Conservation (phyloP, 64 coral and sea anemone genomes). For the Astreopora myriophthalma region DNA sequence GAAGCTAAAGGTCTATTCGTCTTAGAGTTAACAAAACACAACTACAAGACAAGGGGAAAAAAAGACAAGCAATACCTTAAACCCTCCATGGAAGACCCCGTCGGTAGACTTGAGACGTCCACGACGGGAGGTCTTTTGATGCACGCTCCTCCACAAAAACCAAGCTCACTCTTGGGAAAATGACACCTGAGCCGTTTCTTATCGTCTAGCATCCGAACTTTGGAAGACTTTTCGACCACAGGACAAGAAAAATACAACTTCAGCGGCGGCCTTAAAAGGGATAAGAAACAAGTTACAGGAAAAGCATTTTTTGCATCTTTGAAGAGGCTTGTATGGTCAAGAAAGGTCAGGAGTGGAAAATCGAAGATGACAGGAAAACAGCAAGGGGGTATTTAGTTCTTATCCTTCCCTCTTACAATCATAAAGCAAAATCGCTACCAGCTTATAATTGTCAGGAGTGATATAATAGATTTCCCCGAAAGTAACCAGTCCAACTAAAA, state of each 20-base stretch:
- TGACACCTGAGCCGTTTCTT: constrained; percentile 3
- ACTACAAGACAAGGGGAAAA: background rate
- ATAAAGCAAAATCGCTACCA: too few relatives aligned
- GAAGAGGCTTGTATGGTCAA: too few relatives aligned
- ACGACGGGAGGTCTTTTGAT: background rate
- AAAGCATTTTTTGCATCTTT: background rate
- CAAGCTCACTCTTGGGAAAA: constrained; percentile 13
- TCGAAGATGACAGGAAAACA: too few relatives aligned
- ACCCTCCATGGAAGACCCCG: background rate
- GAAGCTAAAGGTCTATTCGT: too few relatives aligned
- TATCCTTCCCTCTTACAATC: too few relatives aligned
- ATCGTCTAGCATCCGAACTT: constrained; percentile 1
- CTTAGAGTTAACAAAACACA: background rate
- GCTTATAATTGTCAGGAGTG: too few relatives aligned
- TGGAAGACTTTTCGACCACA: background rate
- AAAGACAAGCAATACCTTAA: background rate
- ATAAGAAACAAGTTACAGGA: background rate
- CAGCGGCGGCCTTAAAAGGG: background rate
- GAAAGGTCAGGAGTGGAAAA: too few relatives aligned
- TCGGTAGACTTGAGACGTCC: background rate
- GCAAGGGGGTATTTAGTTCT: too few relatives aligned
- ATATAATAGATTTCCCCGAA: too few relatives aligned
- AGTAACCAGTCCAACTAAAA: too few relatives aligned
- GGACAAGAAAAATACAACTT: constrained; percentile 1
- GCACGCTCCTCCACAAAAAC: background rate